These are phyloP conservation scores for Timema cristinae DNA, from an alignment of 2,888 invertebrate genomes.

Conservation along the genomic window DNA sequence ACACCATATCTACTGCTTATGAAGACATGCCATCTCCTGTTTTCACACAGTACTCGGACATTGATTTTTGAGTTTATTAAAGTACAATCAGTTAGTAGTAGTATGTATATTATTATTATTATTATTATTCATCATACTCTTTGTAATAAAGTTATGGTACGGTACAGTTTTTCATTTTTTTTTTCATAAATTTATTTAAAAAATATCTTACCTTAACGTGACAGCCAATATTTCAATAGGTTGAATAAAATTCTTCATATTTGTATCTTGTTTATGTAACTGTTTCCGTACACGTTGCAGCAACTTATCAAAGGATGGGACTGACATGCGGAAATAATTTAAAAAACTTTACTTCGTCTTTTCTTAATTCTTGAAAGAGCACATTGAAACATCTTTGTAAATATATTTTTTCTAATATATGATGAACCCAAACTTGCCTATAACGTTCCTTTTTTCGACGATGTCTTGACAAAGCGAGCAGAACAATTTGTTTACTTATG, in stretches of 20 bases:
- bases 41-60: not conserved
- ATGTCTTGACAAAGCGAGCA: not conserved
- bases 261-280: not conserved
- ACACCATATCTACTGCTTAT: not conserved
- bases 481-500: not conserved
- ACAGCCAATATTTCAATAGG: not conserved
- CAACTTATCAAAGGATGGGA: not conserved
- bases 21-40: not conserved
- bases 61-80: not conserved
- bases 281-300: not conserved
- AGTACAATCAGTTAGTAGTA: not conserved
- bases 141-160: not conserved
- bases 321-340: slow-evolving; percentile 3
- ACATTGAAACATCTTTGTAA: not conserved
- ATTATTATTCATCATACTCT: not conserved
- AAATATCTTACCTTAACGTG: slow-evolving; percentile 7
- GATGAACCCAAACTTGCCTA: not conserved
- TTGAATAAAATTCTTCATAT: not conserved
- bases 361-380: not conserved
- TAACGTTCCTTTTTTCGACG: not conserved
- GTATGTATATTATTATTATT: not conserved
- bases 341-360: not conserved
- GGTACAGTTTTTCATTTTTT: not conserved
- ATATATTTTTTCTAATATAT: not conserved
- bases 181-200: not conserved